A percentile compares a stretch with the other conserved stretches of the same genome.
Evolutionary conservation across 2,888 invertebrate genomes (phyloP).

Genomic region (Rambutsinella grinnellia): DNA sequence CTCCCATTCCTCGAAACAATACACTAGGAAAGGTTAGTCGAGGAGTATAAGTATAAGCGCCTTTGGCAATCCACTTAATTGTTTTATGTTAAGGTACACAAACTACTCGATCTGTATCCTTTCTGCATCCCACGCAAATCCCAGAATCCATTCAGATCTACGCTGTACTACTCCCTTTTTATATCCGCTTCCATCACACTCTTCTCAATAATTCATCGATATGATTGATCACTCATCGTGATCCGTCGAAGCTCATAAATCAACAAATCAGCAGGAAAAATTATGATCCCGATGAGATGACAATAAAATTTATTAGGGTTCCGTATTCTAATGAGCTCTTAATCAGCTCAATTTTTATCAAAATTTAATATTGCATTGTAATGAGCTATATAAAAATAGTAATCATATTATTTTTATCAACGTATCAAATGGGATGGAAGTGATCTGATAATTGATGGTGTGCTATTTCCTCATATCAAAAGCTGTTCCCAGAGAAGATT

Average conservation of each 20-base stretch:
- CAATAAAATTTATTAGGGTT: constrained; percentile 20
- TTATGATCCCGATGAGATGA: constrained; percentile 5
- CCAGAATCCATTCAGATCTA: neutral
- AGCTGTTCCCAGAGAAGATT: constrained; percentile 14
- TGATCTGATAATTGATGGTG: constrained; percentile 37
- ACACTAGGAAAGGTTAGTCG: no score
- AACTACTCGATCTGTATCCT: no score
- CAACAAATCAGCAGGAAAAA: constrained; percentile 12
- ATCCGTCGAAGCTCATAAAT: constrained; percentile 15
- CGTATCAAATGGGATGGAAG: neutral
- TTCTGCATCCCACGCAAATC: constrained; percentile 8
- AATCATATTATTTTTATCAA: neutral
- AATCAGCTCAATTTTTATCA: neutral
- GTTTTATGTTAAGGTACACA: no score
- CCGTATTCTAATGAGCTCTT: neutral
- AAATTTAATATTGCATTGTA: constrained; percentile 9
- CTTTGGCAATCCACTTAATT: no score
- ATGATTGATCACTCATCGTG: neutral
- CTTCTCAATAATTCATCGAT: neutral
- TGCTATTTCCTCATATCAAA: constrained; percentile 14
- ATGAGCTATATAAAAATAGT: neutral
- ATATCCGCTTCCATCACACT: constrained; percentile 19
- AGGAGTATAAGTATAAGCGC: no score
- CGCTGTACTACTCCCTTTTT: neutral
- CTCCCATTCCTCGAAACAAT: no score